Evolutionary conservation across 2,888 invertebrate genomes (phyloP).

Genomic region (Antheraea assamensis): DNA sequence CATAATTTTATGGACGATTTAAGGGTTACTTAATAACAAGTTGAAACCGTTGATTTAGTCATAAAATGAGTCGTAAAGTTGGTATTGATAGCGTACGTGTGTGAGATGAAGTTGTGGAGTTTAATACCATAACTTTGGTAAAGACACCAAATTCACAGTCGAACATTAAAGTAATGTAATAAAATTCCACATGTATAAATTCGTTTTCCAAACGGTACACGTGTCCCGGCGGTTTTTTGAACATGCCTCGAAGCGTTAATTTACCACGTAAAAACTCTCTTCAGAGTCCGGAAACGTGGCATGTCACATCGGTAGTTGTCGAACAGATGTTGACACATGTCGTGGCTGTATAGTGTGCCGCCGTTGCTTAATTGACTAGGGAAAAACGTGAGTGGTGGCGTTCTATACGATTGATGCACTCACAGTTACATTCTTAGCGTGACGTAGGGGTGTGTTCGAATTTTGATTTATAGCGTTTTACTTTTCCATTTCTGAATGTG

Average conservation of each 20-base stretch:
- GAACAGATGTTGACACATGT: slow-evolving; percentile 81
- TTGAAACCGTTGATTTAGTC: slow-evolving; percentile 73
- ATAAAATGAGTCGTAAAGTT: slow-evolving; percentile 66
- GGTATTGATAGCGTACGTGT: slow-evolving; percentile 60
- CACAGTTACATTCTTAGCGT: slow-evolving; percentile 32
- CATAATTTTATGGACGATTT: slow-evolving; percentile 69
- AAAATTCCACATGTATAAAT: slow-evolving; percentile 13
- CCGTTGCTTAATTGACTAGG: slow-evolving; percentile 73
- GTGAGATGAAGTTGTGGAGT: slow-evolving; percentile 62
- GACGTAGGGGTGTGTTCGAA: slow-evolving; percentile 39
- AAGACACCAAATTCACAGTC: slow-evolving; percentile 37
- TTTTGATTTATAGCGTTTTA: slow-evolving; percentile 42
- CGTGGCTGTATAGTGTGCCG: slow-evolving; percentile 53
- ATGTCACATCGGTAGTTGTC: slow-evolving; percentile 68
- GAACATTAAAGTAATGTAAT: slow-evolving; percentile 9
- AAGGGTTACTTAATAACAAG: slow-evolving; percentile 68
- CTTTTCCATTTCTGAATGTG: slow-evolving; percentile 6
- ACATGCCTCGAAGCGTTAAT: slow-evolving; percentile 62
- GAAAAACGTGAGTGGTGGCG: slow-evolving; percentile 58
- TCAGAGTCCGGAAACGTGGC: slow-evolving; percentile 67
- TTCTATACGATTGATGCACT: slow-evolving; percentile 49
- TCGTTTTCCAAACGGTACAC: slow-evolving; percentile 38
- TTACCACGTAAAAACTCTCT: slow-evolving; percentile 65
- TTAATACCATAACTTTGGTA: slow-evolving; percentile 25
- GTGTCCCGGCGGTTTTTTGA: slow-evolving; percentile 52